Percentiles rank a stretch among this genome's conserved stretches.
Evolutionary conservation across 2,797 vertebrate species (phyloP).

Genomic region (Sebastes elongatus): DNA sequence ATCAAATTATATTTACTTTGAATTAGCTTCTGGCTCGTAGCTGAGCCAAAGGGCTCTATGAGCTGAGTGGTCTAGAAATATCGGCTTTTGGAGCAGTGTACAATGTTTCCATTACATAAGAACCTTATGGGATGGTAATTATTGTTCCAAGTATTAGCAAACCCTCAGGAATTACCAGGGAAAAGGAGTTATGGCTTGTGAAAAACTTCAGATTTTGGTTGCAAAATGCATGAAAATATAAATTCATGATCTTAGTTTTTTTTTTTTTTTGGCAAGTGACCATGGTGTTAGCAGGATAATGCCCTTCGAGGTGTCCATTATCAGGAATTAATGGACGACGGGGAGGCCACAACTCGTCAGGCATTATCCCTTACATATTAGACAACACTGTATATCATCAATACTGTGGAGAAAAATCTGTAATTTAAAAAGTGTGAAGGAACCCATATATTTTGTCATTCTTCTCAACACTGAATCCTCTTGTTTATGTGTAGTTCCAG

Average conservation of each 20-base stretch:
- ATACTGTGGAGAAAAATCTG: not conserved
- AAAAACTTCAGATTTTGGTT: not conserved
- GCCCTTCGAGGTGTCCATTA: no score
- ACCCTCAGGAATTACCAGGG: not conserved
- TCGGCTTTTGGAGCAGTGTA: not conserved
- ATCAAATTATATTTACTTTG: not conserved
- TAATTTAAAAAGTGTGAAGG: not conserved
- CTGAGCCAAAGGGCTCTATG: not conserved
- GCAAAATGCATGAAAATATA: not conserved
- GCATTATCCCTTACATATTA: not conserved
- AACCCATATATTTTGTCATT: not conserved
- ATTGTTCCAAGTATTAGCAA: not conserved
- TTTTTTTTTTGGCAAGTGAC: no score
- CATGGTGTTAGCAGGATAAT: no score
- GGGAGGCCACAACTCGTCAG: not conserved
- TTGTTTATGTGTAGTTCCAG: constrained; percentile 85
- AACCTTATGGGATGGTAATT: not conserved
- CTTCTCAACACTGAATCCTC: not conserved
- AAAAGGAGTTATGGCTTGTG: not conserved
- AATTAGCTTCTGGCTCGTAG: not conserved
- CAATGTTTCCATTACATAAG: not conserved
- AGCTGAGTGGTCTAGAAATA: not conserved
- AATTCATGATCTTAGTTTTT: not conserved
- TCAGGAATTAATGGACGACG: no score
- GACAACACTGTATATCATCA: not conserved